Base-by-base conservation (phyloP, 2,113 vertebrate species). In the Philantomba maxwellii region DNA sequence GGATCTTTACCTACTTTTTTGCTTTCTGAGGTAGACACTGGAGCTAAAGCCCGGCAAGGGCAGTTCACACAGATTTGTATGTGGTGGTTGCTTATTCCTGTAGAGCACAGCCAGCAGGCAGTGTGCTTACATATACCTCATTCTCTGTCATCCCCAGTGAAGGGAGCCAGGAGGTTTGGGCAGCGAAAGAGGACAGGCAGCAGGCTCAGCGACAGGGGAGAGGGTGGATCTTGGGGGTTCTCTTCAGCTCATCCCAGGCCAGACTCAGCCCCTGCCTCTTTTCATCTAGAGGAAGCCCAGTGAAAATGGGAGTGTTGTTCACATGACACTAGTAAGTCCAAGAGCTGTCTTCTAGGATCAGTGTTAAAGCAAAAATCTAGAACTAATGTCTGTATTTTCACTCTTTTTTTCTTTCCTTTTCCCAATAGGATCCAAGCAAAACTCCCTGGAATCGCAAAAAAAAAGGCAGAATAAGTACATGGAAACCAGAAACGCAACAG, bases 341-440 rank as follows among this genome's bases (percentile, higher is more conserved):
- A 26, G 77, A 6, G n/a, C 75, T 36, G 17, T 8, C 84, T 60
- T 57, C 73, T 21, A 43, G 81, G 23, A 14, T 93, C 84, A n/a
- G 33, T 66, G 25, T 43, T 47, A 28, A 57, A 80, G 57, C 19
- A 53, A 19, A 80, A 95, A 75, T 60, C 45, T 90, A 57, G 57
- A 91, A 16, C 70, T 87, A 89, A 81, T 64, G n/a, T 21, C 39
- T 55, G 23, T 39, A 2, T 86, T 95, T 91, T 89, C 33, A 77
- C 90, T 51, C 60, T 51, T 39, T 64, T 51, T 73, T 75, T 49
- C 45, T 66, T 19, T 51, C 45, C 30, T 17, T 70, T 83, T 81
- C 36, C 36, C 55, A 82, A 80, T 4, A 99, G 99, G 98, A 98
- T 99, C 96, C 99, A 99, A 99, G 99, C 99, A 97, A 99, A 99